Evolutionary conservation across 2,888 invertebrate species (phyloP), one percentile per base, ranked within the genome.

Genomic region (Pheosia tremula): DNA sequence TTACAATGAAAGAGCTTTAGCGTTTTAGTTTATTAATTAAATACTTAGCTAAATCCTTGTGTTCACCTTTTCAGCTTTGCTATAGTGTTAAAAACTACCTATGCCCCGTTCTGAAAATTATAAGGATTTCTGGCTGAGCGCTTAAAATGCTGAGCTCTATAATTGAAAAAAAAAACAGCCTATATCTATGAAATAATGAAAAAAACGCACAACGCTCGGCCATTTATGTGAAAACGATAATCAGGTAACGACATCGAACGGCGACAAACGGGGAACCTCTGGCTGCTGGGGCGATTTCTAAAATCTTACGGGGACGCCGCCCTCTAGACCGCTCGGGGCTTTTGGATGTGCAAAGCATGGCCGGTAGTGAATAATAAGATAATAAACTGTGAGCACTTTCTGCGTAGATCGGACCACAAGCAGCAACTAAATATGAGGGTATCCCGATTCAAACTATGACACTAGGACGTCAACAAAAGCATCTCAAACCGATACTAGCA

Each of bases 221-320:
- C 63, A 64, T 62, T 63, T 66, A 59, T 55, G 54, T 57, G 59
- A 56, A 66, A 67, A 64, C 69, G 68, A 63, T 68, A 66, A 67
- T 66, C 68, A 64, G 70, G 69, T 68, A 72, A 77, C 63, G 65
- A 66, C 69, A 63, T 72, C 63, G 64, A 62, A 63, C 53, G 61
- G 63, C 58, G 56, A 67, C 67, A 72, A 69, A 72, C 68, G 52
- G 36, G 0, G 24, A 82, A 80, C 84, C 79, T 75, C 70, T 60
- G 64, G 56, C 62, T 59, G 59, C 68, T 52, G 67, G 70, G 76
- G 77, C 72, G 79, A 75, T 83, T 82, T 77, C 77, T 74, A 69
- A 83, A 86, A 81, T 80, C 82, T 81, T 78, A 81, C 77, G 74
- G 75, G n/a, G 70, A 66, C 66, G 68, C 62, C 76, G 78, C 76